phyloP scores from a whole-genome alignment of 2,888 invertebrate species.

The Lycocerus yunnanus region DNA sequence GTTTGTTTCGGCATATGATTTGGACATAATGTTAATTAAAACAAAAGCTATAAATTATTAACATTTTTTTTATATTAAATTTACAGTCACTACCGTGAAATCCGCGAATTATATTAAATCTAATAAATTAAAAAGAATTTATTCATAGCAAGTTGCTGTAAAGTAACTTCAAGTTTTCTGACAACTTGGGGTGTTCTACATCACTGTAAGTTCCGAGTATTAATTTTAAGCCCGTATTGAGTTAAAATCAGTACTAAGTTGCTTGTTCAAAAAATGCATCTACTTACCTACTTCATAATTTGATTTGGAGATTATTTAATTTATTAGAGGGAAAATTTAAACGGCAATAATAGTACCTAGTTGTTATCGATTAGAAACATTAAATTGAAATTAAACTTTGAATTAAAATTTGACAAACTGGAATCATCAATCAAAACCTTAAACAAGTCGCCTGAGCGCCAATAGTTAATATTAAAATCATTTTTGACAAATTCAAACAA shows the following conservation, averaged over 20 bases:
- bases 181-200: background rate
- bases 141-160: background rate
- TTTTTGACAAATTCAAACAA: background rate
- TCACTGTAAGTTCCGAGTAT: background rate
- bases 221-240: background rate
- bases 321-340: background rate
- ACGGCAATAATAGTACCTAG: background rate
- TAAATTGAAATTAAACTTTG: too few species aligned
- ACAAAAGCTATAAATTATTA: slow-evolving; percentile 12
- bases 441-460: background rate
- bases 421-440: background rate
- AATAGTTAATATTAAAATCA: background rate
- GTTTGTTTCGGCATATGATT: slow-evolving; percentile 20
- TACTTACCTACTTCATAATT: background rate
- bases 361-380: background rate
- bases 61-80: background rate
- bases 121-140: slow-evolving; percentile 2
- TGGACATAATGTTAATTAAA: slow-evolving; percentile 23
- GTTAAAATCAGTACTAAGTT: background rate
- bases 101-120: background rate
- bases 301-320: background rate
- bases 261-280: background rate
- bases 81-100: background rate
- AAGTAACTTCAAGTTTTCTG: slow-evolving; percentile 1
- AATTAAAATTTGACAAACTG: too few species aligned